Conservation (phyloP, 2,797 vertebrate genomes). For the Rallus crepitans region DNA sequence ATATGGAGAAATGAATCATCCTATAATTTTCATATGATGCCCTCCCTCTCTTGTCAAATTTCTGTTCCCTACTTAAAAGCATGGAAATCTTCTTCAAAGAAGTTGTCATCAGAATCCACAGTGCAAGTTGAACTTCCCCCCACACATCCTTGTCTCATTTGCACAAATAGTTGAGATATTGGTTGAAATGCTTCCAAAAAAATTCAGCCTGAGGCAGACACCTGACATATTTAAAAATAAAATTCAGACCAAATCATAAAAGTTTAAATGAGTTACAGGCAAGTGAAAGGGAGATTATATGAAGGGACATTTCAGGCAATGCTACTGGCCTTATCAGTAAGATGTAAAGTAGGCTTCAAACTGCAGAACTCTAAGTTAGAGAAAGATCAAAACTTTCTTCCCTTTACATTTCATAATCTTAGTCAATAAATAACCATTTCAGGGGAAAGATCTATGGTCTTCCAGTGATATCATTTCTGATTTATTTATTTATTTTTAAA, state of each 20-base stretch:
- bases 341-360: neutral
- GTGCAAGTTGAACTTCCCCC: neutral
- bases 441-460: neutral
- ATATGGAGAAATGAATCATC: constrained; percentile 21
- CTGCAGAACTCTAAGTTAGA: neutral
- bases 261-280: neutral
- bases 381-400: neutral
- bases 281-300: neutral
- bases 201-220: neutral
- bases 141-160: neutral
- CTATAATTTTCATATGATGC: neutral
- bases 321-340: neutral
- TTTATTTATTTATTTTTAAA: neutral
- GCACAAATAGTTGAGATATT: neutral
- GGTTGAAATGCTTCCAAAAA: neutral
- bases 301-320: neutral
- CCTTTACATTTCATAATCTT: neutral
- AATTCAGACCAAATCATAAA: neutral
- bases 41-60: constrained; percentile 9
- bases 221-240: neutral
- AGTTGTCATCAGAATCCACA: neutral
- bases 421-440: neutral
- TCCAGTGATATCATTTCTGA: neutral
- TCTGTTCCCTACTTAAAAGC: neutral
- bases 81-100: neutral